These are phyloP conservation scores for Eudyptes chrysolophus DNA, from an alignment of 2,113 vertebrate genomes.

Conservation along the genomic window DNA sequence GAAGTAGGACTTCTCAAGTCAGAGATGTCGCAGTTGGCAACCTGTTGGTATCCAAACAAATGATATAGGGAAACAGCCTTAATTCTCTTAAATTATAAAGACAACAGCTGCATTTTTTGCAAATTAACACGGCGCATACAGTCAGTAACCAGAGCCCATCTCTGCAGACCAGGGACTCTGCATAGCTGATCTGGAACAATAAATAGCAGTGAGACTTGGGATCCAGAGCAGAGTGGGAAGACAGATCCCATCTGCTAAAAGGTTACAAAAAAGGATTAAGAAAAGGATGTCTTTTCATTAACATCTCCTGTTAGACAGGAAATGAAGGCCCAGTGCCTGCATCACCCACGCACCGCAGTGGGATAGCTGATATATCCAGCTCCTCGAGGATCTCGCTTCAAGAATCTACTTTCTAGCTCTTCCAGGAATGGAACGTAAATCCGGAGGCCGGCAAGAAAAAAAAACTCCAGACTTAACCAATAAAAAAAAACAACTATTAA, in stretches of 20 bases:
- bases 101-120: neutral
- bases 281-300: slow-evolving; percentile 27
- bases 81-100: neutral
- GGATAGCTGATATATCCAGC: neutral
- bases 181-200: neutral
- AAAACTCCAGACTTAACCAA: neutral
- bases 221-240: slow-evolving; percentile 25
- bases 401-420: slow-evolving; percentile 12
- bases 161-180: neutral
- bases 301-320: slow-evolving; percentile 47
- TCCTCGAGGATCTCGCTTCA: slow-evolving; percentile 22
- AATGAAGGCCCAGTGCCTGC: slow-evolving; percentile 45
- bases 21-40: neutral
- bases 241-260: slow-evolving; percentile 53
- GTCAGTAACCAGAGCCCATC: neutral
- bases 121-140: neutral
- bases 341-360: slow-evolving; percentile 44
- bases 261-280: slow-evolving; percentile 51
- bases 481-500: neutral
- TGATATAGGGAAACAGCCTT: neutral
- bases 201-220: slow-evolving; percentile 3
- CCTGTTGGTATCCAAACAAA: neutral
- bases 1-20: neutral
- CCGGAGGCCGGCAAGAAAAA: slow-evolving; percentile 43
- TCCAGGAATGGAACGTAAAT: slow-evolving; percentile 14